phyloP scores from a whole-genome alignment of 2,113 vertebrate species.

The Perca fluviatilis region DNA sequence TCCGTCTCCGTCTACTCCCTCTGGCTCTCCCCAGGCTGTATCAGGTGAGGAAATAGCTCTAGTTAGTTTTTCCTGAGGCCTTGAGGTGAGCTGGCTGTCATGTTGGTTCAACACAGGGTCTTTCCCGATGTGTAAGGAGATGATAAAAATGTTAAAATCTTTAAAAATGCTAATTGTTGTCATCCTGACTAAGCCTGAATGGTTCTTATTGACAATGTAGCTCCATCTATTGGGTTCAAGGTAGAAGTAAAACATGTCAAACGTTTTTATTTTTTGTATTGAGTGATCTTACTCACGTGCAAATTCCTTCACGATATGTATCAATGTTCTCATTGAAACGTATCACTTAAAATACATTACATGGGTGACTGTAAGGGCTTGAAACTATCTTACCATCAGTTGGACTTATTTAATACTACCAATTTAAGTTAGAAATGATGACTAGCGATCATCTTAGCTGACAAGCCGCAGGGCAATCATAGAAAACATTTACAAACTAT shows the following conservation, averaged over 20 bases:
- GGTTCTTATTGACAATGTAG: conserved; percentile 33
- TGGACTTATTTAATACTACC: not conserved
- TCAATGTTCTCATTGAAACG: not conserved
- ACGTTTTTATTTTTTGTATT: not conserved
- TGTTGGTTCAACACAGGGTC: conserved; percentile 33
- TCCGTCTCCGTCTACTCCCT: conserved; percentile 92
- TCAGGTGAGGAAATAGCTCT: conserved; percentile 85
- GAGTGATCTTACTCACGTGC: not conserved
- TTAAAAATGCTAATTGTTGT: conserved; percentile 38
- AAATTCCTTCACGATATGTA: not conserved
- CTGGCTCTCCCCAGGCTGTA: conserved; percentile 94
- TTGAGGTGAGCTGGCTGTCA: conserved; percentile 37
- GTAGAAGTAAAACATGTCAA: conserved; percentile 31
- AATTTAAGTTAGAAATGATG: not conserved
- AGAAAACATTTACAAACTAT: no score
- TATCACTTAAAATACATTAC: not conserved
- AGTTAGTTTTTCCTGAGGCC: conserved; percentile 24
- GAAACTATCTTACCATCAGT: not conserved
- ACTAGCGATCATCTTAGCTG: no score
- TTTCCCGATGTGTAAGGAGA: conserved; percentile 30
- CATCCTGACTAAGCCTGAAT: not conserved
- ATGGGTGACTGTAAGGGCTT: not conserved
- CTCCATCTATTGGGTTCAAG: conserved; percentile 71
- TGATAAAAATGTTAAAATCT: conserved; percentile 10
- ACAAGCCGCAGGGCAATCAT: no score